phyloP scores from a whole-genome alignment of 2,113 vertebrate species.

The Daboia siamensis region DNA sequence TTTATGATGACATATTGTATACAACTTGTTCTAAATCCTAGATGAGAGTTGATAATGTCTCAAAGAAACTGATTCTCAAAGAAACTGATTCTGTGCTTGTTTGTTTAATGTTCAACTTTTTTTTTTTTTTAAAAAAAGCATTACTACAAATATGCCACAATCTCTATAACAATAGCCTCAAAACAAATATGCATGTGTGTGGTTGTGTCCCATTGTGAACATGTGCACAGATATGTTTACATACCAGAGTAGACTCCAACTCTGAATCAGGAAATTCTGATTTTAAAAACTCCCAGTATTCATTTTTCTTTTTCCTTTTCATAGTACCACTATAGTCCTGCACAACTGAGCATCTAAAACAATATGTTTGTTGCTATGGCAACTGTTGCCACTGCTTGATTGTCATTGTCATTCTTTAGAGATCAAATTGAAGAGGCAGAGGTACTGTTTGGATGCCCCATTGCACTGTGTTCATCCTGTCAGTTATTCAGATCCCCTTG shows the following conservation, averaged over 20 bases:
- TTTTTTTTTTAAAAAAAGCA: no score
- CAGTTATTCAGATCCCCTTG: background rate
- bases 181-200: background rate
- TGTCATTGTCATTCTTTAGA: background rate
- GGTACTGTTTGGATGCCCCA: background rate
- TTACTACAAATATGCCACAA: background rate
- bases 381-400: conserved; percentile 11
- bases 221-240: background rate
- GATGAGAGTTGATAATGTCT: background rate
- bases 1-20: background rate
- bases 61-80: background rate
- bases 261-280: background rate
- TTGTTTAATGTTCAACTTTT: background rate
- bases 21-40: background rate
- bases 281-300: background rate
- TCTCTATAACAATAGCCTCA: background rate
- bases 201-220: background rate
- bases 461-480: background rate
- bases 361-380: background rate
- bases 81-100: background rate
- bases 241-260: background rate
- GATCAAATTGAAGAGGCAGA: background rate
- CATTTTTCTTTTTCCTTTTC: background rate
- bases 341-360: background rate
- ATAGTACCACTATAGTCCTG: background rate